A percentile compares a stretch with the other conserved stretches of the same genome.
phyloP scores from a whole-genome alignment of 2,888 invertebrate species.

The Tridacna crocea region DNA sequence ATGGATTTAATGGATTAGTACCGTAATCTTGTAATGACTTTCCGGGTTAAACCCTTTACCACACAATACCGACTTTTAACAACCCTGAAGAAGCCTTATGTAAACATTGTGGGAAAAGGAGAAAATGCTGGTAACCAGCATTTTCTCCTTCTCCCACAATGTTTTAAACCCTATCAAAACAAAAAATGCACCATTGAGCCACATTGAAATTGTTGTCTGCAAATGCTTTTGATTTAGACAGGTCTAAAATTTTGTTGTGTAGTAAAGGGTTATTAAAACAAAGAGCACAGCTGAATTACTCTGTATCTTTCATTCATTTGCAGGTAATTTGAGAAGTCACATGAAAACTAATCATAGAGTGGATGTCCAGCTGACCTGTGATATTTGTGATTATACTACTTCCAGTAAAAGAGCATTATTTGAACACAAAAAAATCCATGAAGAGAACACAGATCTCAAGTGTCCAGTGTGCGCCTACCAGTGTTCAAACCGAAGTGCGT shows the following conservation, averaged over 20 bases:
- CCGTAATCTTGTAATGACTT: too few species aligned
- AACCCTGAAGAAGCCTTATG: too few species aligned
- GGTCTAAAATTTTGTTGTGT: too few species aligned
- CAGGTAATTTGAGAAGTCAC: conserved; percentile 84
- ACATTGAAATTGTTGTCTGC: too few species aligned
- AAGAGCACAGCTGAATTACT: too few species aligned
- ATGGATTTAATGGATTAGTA: too few species aligned
- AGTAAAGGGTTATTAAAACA: too few species aligned
- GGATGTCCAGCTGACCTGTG: conserved; percentile 77
- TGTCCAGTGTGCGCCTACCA: conserved; percentile 77
- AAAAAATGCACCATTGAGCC: too few species aligned
- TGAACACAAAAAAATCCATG: conserved; percentile 80
- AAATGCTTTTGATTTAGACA: too few species aligned
- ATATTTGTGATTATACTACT: conserved; percentile 78
- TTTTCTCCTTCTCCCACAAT: not conserved
- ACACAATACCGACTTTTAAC: too few species aligned
- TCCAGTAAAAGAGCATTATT: conserved; percentile 79
- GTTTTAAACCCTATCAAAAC: too few species aligned
- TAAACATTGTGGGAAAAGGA: not conserved
- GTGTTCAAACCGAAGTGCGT: conserved; percentile 72
- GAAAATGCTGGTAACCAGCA: conserved; percentile 1
- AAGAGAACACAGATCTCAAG: conserved; percentile 53
- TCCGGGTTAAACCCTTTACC: too few species aligned
- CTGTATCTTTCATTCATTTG: not conserved
- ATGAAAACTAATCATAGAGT: conserved; percentile 80